Evolutionary conservation across 2,113 vertebrate genomes (phyloP), one percentile per base, ranked within the genome.

Genomic region (Phyllostomus hastatus): DNA sequence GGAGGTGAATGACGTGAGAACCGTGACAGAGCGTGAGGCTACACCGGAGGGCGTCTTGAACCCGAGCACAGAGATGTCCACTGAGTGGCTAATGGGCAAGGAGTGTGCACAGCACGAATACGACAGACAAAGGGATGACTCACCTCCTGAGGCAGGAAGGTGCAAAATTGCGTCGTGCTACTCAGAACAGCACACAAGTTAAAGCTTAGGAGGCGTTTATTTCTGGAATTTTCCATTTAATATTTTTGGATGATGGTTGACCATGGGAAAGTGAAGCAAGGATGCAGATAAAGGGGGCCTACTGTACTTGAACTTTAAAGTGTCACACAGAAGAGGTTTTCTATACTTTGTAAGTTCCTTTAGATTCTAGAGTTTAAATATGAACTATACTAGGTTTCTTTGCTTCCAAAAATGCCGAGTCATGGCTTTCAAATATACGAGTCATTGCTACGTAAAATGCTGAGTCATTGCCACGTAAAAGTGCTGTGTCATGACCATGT

Each of bases 361-460:
- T 75, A 35, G 85, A 94, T 87, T 72, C 31, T 41, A 41, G 90
- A 88, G 35, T 79, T 97, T 76, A 94, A 95, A 64, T 82, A 95
- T 64, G 61, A 95, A 90, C 57, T n/a, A 4, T 38, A 12, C n/a
- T 48, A 57, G 33, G n/a, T 81, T 79, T 64, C 46, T 91, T 70
- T 57, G 64, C 70, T 88, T 59, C 57, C 57, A 24, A 24, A 59
- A 59, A 59, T 59, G 57, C 22, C 2, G 9, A 24, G 57, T 59
- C 57, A 24, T 59, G 57, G 57, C 22, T 59, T 24, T 59, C 57
- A 59, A 59, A 59, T 24, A 59, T 24, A 59, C 22, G 57, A 59
- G 9, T 59, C 57, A 24, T 24, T 59, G 57, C 57, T 59, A 24
- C 3, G 1, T 59, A 59, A 59, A 24, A 59, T 24, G 22, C 57